phyloP scores from a whole-genome alignment of 2,113 vertebrate genomes.

The Colinus virginianus region DNA sequence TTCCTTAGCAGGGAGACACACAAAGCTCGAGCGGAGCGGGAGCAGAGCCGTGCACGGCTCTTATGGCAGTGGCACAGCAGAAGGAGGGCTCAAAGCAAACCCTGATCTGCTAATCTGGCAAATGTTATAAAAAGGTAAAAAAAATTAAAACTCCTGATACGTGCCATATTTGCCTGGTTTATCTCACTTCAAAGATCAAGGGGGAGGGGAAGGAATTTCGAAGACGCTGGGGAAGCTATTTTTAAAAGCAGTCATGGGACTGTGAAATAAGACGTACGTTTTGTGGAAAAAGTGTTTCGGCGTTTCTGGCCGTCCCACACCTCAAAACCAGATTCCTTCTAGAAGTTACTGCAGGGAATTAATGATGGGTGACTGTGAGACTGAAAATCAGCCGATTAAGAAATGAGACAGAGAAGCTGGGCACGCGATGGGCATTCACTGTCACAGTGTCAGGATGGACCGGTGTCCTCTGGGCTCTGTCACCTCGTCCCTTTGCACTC shows the following conservation, averaged over 20 bases:
- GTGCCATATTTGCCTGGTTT: constrained; percentile 47
- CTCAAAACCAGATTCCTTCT: background rate
- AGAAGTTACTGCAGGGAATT: background rate
- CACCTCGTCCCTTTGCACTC: background rate
- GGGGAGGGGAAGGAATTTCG: constrained; percentile 3
- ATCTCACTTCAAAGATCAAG: constrained; percentile 21
- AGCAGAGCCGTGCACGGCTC: constrained; percentile 4
- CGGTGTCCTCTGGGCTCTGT: background rate
- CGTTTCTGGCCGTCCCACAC: fast-evolving
- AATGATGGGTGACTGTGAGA: background rate
- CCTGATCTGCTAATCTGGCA: constrained; percentile 37
- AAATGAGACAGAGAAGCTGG: background rate
- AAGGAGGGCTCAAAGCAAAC: constrained; percentile 17
- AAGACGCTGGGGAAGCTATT: constrained; percentile 3
- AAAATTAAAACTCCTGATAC: background rate
- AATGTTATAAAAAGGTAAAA: background rate
- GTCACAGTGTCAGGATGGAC: fast-evolving
- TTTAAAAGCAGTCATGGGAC: background rate
- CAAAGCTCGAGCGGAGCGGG: background rate
- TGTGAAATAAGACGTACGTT: background rate
- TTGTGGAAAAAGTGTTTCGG: background rate
- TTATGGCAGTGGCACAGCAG: background rate
- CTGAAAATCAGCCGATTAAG: background rate
- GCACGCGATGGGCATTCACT: background rate
- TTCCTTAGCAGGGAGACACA: background rate